phyloP scores from a whole-genome alignment of 92 coral and sea anemone genomes.

The Epizoanthus scotinus region DNA sequence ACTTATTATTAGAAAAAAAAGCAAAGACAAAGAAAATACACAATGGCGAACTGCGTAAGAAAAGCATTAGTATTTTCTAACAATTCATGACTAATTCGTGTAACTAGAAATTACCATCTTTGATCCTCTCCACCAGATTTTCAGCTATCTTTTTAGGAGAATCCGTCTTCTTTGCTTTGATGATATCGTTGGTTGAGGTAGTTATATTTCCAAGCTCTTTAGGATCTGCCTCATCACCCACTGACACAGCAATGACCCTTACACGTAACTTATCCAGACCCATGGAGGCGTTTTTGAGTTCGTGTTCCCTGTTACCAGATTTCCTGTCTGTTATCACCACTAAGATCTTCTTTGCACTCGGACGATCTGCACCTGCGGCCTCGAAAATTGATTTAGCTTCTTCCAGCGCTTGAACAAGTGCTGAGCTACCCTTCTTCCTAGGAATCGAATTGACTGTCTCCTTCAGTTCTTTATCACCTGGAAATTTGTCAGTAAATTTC shows the following conservation, averaged over 20 bases:
- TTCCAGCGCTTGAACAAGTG: slow-evolving; percentile 60
- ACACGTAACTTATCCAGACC: slow-evolving; percentile 59
- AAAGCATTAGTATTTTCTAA: too few species aligned
- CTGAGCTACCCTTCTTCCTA: slow-evolving; percentile 60
- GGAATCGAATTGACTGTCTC: slow-evolving; percentile 55
- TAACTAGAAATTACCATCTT: slow-evolving; percentile 54
- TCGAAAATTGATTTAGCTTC: slow-evolving; percentile 62
- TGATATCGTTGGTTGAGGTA: slow-evolving; percentile 57
- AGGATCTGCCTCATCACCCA: slow-evolving; percentile 71
- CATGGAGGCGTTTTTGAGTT: slow-evolving; percentile 59
- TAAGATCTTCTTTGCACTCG: slow-evolving; percentile 81
- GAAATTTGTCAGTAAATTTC: slow-evolving; percentile 61
- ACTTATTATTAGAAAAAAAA: too few species aligned
- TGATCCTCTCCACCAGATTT: slow-evolving; percentile 61
- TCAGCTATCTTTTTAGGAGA: slow-evolving; percentile 46
- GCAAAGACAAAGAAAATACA: too few species aligned
- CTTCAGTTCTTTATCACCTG: slow-evolving; percentile 57
- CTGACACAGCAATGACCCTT: slow-evolving; percentile 66
- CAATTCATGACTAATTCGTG: too few species aligned
- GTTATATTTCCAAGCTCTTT: slow-evolving; percentile 61
- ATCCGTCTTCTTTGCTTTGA: slow-evolving; percentile 48
- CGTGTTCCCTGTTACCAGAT: slow-evolving; percentile 64
- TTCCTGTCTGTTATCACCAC: slow-evolving; percentile 74
- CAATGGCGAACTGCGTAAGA: too few species aligned
- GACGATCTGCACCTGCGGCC: slow-evolving; percentile 67